A percentile compares a stretch with the other conserved stretches of the same genome.
phyloP scores from a whole-genome alignment of 2,113 vertebrate species.

The Cephalopholis sonnerati region DNA sequence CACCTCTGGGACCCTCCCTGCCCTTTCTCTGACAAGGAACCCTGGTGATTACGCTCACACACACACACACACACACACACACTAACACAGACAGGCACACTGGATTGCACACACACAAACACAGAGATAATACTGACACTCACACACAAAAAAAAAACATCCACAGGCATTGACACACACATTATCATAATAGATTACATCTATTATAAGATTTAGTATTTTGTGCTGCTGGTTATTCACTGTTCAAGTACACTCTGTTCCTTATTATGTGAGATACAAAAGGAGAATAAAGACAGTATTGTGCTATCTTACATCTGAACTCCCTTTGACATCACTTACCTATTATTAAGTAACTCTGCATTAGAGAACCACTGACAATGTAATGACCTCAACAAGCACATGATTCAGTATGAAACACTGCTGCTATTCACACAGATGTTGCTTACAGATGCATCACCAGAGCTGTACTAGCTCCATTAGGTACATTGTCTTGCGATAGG shows the following conservation, averaged over 20 bases:
- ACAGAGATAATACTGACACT: neutral
- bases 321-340: neutral
- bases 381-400: neutral
- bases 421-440: conserved; percentile 1
- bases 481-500: neutral
- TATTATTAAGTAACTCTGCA: neutral
- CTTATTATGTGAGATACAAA: neutral
- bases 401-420: conserved; percentile 19
- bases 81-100: neutral
- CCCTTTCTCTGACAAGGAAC: conserved; percentile 69
- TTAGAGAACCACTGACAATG: neutral
- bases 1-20: conserved; percentile 56
- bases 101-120: neutral
- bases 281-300: neutral
- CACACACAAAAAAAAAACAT: neutral
- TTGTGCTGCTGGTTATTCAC: neutral
- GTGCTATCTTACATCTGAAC: conserved; percentile 11
- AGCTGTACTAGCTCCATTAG: conserved; percentile 1
- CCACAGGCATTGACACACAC: conserved; percentile 1
- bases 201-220: neutral
- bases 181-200: conserved; percentile 27
- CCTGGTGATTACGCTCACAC: conserved; percentile 31
- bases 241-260: neutral
- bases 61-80: neutral
- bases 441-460: neutral